Conservation (phyloP, 92 coral and sea anemone genomes). For the Parazoanthus swiftii region DNA sequence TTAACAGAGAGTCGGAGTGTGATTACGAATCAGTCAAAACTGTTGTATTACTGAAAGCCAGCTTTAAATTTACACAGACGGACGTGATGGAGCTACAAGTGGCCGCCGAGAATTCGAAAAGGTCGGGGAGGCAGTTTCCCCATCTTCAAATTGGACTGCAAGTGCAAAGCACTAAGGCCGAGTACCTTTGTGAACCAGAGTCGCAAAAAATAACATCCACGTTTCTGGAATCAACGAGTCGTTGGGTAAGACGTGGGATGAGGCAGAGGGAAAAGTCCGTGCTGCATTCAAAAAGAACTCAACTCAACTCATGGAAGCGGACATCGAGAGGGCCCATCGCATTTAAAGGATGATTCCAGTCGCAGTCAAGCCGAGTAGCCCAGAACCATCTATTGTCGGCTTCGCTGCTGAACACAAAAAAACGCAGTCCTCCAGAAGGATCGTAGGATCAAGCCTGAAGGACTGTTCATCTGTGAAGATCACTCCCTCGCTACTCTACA, state of each 20-base stretch:
- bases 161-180: not conserved
- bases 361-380: not conserved
- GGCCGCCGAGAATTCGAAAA: no score
- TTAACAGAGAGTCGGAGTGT: no score
- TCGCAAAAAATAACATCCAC: not conserved
- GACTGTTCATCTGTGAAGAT: not conserved
- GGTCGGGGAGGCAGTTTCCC: no score
- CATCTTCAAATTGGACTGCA: no score
- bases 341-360: conserved; percentile 3
- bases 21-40: no score
- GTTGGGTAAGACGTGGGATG: not conserved
- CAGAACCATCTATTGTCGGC: no score
- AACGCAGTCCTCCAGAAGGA: not conserved
- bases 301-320: not conserved
- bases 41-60: no score
- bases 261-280: not conserved
- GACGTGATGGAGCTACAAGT: no score
- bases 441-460: not conserved
- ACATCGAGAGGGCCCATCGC: conserved; percentile 1
- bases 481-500: not conserved
- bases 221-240: not conserved
- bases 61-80: no score
- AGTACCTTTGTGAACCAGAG: not conserved
- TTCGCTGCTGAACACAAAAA: not conserved
- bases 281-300: not conserved